Conservation (phyloP, 1,140 invertebrate genomes). For the Drosophila equinoxialis region DNA sequence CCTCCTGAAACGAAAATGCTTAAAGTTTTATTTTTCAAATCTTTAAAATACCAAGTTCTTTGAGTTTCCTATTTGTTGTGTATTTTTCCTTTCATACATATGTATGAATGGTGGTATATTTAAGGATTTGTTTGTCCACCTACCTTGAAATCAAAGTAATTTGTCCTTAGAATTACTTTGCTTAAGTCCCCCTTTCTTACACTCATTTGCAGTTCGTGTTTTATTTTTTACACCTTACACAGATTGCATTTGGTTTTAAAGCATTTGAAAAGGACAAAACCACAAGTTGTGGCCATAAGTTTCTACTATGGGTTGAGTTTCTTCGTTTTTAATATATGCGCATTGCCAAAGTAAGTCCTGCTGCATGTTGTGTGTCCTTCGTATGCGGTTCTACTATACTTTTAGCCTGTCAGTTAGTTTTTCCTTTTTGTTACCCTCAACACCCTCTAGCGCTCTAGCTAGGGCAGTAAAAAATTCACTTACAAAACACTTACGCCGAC, state of each 20-base stretch:
- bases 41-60: too few relatives aligned
- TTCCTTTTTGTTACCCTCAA: constrained; percentile 8
- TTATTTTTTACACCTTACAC: constrained; percentile 4
- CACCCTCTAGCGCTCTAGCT: too few relatives aligned
- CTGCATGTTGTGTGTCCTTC: constrained; percentile 31
- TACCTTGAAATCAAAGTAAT: constrained; percentile 4
- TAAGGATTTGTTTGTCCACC: not conserved
- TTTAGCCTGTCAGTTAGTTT: constrained; percentile 36
- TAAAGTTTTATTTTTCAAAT: too few relatives aligned
- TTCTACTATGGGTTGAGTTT: constrained; percentile 18
- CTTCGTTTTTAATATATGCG: constrained; percentile 55
- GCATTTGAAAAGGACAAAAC: constrained; percentile 8
- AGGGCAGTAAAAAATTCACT: constrained; percentile 65
- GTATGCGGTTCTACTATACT: not conserved
- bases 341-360: constrained; percentile 49
- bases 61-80: too few relatives aligned
- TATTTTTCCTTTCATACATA: too few relatives aligned
- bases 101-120: not conserved
- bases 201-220: not conserved
- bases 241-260: constrained; percentile 8
- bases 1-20: too few relatives aligned
- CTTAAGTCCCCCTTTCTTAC: too few relatives aligned
- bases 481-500: constrained; percentile 73
- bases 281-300: constrained; percentile 53
- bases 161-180: not conserved